phyloP scores from a whole-genome alignment of 2,888 invertebrate species.

The Oligia strigilis region DNA sequence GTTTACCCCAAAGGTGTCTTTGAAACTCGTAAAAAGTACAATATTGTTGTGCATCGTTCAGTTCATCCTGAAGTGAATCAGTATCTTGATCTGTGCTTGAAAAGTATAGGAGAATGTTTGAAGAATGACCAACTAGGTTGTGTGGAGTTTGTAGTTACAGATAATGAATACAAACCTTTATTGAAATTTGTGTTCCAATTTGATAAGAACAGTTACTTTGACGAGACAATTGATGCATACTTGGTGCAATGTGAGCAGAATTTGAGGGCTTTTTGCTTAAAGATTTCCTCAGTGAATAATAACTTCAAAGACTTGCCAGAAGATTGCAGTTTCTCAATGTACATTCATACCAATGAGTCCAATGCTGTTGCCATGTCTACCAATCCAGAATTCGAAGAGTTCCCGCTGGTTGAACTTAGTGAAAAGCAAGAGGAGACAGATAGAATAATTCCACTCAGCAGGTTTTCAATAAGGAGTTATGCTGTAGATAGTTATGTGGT shows the following conservation, averaged over 20 bases:
- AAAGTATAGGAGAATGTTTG: conserved; percentile 87
- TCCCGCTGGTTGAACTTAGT: conserved; percentile 83
- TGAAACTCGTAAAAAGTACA: conserved; percentile 91
- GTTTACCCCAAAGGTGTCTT: conserved; percentile 92
- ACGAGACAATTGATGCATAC: conserved; percentile 90
- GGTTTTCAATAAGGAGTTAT: conserved; percentile 79
- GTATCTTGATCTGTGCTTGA: conserved; percentile 91
- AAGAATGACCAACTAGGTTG: conserved; percentile 87
- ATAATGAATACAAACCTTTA: conserved; percentile 73
- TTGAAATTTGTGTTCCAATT: conserved; percentile 84
- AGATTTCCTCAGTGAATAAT: conserved; percentile 86
- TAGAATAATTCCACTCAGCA: conserved; percentile 80
- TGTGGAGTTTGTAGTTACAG: conserved; percentile 88
- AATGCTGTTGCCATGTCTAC: conserved; percentile 89
- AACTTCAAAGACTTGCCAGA: conserved; percentile 88
- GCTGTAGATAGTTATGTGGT: conserved; percentile 83
- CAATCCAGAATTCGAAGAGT: conserved; percentile 87
- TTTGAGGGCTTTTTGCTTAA: conserved; percentile 91
- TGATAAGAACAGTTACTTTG: conserved; percentile 71
- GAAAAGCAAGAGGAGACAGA: conserved; percentile 70
- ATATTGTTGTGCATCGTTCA: conserved; percentile 90
- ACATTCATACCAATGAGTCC: conserved; percentile 91
- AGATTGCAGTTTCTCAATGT: conserved; percentile 91
- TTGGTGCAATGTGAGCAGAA: conserved; percentile 91
- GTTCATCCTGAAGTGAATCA: conserved; percentile 92